Evolutionary conservation across 2,888 invertebrate species (phyloP), one percentile per base, ranked within the genome.

Genomic region (Poecilobothrus nobilitatus): DNA sequence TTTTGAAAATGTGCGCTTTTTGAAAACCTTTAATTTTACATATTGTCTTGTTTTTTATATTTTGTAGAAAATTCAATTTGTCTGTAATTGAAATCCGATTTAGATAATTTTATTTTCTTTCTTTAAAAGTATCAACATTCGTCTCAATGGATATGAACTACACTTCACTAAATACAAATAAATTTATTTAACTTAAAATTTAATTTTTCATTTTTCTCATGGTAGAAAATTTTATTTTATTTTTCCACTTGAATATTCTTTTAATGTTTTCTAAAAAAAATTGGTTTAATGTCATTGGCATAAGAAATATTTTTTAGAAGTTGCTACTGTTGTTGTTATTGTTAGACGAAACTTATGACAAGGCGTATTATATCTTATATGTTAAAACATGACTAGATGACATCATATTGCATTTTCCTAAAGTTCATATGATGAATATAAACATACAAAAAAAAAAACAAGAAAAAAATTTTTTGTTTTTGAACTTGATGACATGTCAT

Each of bases 401-500:
- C 53, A 15, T 53, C 18, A 18, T 2, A 9, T 53, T 53, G 53
- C 53, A 53, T 53, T 53, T 18, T 9, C 2, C 12, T 53, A 27
- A 27, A 53, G 53, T 53, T 53, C 18, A 53, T 53, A 37, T 37
- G 37, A 37, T 37, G 9, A 37, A 2, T 8, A 34, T 34, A 34
- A 34, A 8, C 6, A 37, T 37, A 37, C 7, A 37, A 53, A 6
- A 6, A 53, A 18, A 18, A 18, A 18, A 4, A 53, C 53, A 6
- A 53, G 53, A 3, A 53, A 18, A 9, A 53, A 53, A 53, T 53
- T 53, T 53, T 53, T 27, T 53, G 15, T 53, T 18, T 27, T 27
- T 53, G 18, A 53, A 53, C 53, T 53, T 53, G 53, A 53, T 53
- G 53, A 12, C 53, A 53, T 53, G 53, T 53, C n/a, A n/a, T 53